A percentile compares a stretch with the other conserved stretches of the same genome.
phyloP scores from a whole-genome alignment of 2,888 invertebrate species.

The Drosophila barbarae region DNA sequence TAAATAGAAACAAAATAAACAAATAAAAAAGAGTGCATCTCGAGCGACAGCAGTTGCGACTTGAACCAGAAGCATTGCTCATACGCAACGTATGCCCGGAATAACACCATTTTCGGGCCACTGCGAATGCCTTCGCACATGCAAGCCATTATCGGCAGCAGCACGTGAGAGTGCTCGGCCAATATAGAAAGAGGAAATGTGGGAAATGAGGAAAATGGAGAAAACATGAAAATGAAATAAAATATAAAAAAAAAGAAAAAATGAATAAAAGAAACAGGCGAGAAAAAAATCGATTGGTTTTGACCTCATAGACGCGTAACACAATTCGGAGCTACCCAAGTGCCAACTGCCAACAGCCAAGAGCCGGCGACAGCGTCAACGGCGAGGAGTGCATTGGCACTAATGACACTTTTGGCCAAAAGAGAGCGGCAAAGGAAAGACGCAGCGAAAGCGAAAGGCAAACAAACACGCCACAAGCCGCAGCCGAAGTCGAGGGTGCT shows the following conservation, averaged over 20 bases:
- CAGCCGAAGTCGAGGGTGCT: constrained; percentile 2
- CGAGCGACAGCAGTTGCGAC: not conserved
- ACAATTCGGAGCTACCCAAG: constrained; percentile 54
- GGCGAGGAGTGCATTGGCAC: constrained; percentile 64
- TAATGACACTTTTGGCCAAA: constrained; percentile 53
- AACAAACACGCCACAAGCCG: constrained; percentile 64
- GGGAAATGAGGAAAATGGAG: constrained; percentile 32
- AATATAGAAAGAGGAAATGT: constrained; percentile 6
- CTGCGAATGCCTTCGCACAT: constrained; percentile 3
- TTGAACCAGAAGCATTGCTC: constrained; percentile 13
- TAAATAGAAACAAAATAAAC: constrained; percentile 3
- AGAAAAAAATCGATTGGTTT: constrained; percentile 75
- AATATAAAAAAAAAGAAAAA: not conserved
- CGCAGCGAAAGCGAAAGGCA: constrained; percentile 59
- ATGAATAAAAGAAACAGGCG: not conserved
- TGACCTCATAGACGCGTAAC: constrained; percentile 71
- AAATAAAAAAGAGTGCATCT: constrained; percentile 4
- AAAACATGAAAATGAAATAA: constrained; percentile 31
- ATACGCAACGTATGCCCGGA: constrained; percentile 30
- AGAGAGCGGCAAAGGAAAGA: constrained; percentile 30
- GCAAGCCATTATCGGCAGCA: constrained; percentile 38
- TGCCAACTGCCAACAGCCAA: constrained; percentile 30
- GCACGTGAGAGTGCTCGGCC: constrained; percentile 54
- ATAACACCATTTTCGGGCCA: constrained; percentile 5
- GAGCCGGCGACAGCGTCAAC: constrained; percentile 23